phyloP scores from a whole-genome alignment of 2,113 vertebrate species.

The Bambusicola thoracicus region DNA sequence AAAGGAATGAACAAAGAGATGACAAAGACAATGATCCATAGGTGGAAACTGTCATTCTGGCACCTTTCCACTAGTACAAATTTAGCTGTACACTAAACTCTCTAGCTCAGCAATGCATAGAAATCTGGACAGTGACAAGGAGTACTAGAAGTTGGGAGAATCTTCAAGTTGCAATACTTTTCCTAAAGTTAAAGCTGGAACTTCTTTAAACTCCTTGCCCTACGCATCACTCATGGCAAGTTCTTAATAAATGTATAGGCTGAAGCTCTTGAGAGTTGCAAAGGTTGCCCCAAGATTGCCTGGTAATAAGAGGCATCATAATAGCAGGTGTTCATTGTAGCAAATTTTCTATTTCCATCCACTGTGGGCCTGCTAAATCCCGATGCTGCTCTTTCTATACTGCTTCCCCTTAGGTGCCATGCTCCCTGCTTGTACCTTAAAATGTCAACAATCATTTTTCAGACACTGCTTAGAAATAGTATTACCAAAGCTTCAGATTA shows the following conservation, averaged over 20 bases:
- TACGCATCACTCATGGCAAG: background rate
- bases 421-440: background rate
- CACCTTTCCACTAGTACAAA: background rate
- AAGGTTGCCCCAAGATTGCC: background rate
- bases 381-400: background rate
- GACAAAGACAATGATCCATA: background rate
- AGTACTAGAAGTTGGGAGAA: background rate
- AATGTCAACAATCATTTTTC: background rate
- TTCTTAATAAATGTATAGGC: background rate
- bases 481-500: background rate
- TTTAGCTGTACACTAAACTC: background rate
- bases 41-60: background rate
- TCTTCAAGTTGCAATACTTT: background rate
- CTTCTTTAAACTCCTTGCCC: background rate
- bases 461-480: background rate
- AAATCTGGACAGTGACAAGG: background rate
- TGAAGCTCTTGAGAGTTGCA: background rate
- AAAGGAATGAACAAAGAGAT: background rate
- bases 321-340: background rate
- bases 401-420: background rate
- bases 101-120: background rate
- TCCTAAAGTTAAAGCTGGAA: background rate
- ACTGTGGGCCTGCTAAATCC: rapidly evolving
- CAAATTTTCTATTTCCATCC: background rate
- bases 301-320: background rate